phyloP scores from a whole-genome alignment of 2,113 vertebrate species.

The Montifringilla adamsi region DNA sequence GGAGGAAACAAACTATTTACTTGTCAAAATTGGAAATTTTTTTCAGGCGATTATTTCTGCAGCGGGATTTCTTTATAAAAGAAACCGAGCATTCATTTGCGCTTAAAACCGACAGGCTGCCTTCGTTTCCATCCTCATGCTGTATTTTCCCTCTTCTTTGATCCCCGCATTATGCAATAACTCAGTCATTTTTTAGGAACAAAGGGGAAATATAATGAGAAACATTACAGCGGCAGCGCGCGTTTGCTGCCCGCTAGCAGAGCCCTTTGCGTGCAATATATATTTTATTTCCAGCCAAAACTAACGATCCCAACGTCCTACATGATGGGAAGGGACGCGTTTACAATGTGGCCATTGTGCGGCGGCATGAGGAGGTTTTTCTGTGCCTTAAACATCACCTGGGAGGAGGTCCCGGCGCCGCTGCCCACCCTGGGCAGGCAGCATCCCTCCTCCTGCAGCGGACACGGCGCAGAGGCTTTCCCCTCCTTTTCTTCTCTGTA shows the following conservation, averaged over 20 bases:
- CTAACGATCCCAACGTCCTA: not conserved
- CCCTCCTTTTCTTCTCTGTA: accelerated
- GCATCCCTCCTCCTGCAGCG: not conserved
- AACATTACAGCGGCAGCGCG: not conserved
- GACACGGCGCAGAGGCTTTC: not conserved
- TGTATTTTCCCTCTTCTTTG: not conserved
- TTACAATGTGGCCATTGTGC: not conserved
- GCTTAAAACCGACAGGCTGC: not conserved
- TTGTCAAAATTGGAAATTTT: not conserved
- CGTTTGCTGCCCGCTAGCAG: not conserved
- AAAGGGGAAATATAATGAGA: conserved; percentile 46
- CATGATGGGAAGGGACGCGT: not conserved
- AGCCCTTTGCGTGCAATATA: not conserved
- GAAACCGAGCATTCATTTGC: not conserved
- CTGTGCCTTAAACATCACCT: not conserved
- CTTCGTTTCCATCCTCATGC: not conserved
- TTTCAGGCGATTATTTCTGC: not conserved
- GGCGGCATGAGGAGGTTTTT: not conserved
- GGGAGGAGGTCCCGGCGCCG: not conserved
- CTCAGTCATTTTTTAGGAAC: conserved; percentile 36
- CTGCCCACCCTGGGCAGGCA: not conserved
- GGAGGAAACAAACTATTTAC: not conserved
- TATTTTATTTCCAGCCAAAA: conserved; percentile 36
- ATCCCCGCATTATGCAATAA: conserved; percentile 10
- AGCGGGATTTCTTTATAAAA: not conserved